Evolutionary conservation across 2,888 invertebrate species (phyloP).

Genomic region (Trachelus iudaicus): DNA sequence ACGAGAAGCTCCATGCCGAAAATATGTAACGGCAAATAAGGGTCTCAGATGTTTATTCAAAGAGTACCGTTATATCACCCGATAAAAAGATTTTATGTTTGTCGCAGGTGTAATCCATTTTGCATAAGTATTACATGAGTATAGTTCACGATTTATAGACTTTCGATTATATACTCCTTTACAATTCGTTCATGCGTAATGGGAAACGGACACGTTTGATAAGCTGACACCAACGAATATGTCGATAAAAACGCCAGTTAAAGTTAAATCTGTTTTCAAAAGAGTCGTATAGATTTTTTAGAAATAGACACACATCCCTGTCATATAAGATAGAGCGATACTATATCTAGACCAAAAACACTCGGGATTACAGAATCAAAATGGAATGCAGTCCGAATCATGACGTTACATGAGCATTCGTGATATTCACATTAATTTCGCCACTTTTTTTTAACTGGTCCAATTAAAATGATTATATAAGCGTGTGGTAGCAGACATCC

Average conservation of each 20-base stretch:
- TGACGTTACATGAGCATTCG: no score
- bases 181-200: background rate
- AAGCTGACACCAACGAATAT: background rate
- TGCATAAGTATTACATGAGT: background rate
- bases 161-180: background rate
- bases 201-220: background rate
- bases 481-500: background rate
- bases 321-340: background rate
- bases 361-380: background rate
- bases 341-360: background rate
- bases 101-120: background rate
- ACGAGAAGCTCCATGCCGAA: no score
- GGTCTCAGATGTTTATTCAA: no score
- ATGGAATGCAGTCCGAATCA: background rate
- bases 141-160: background rate
- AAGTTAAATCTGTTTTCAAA: background rate
- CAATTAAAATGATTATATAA: background rate
- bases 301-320: background rate
- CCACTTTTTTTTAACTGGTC: background rate
- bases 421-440: no score
- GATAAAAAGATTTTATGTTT: background rate
- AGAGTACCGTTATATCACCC: background rate
- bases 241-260: background rate
- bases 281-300: background rate
- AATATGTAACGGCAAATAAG: no score